Conservation (phyloP, 30 jellyfish, hydroid and myxozoan species). For the Nemopilema nomurai region DNA sequence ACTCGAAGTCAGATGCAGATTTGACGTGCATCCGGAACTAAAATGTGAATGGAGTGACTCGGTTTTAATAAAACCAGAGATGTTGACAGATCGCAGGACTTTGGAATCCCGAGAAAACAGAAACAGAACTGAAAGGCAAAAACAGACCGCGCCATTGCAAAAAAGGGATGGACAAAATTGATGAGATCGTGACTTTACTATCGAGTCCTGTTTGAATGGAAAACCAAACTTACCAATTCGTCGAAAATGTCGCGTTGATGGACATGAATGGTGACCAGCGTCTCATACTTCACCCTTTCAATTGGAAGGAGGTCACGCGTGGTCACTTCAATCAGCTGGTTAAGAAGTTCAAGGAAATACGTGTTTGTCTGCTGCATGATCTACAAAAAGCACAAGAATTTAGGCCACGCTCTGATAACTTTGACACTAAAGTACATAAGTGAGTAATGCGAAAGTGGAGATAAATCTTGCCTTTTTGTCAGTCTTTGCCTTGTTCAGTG, state of each 20-base stretch:
- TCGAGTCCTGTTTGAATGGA: too few species aligned
- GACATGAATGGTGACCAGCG: conserved; percentile 89
- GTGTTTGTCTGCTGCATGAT: conserved; percentile 81
- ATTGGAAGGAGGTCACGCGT: conserved; percentile 76
- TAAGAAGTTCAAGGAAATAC: conserved; percentile 72
- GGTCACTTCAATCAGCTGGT: conserved; percentile 83
- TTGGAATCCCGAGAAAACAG: background rate
- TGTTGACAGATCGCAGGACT: background rate
- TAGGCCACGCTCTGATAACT: too few species aligned
- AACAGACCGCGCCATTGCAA: too few species aligned
- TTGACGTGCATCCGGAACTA: conserved; percentile 80
- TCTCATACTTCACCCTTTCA: conserved; percentile 82
- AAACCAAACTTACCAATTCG: conserved; percentile 66
- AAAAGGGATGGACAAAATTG: too few species aligned
- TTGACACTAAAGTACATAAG: background rate
- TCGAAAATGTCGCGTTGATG: conserved; percentile 92
- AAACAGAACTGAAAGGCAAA: too few species aligned
- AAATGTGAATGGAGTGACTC: background rate
- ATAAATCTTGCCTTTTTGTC: conserved; percentile 65
- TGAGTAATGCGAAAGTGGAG: background rate
- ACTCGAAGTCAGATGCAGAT: conserved; percentile 83
- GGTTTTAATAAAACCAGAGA: background rate
- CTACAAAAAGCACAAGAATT: conserved; percentile 11
- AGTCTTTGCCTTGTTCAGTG: conserved; percentile 79
- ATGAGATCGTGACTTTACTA: too few species aligned